Percentiles rank a stretch among this genome's conserved stretches.
Evolutionary conservation across 2,888 invertebrate genomes (phyloP).

Genomic region (Caenorhabditis angaria): DNA sequence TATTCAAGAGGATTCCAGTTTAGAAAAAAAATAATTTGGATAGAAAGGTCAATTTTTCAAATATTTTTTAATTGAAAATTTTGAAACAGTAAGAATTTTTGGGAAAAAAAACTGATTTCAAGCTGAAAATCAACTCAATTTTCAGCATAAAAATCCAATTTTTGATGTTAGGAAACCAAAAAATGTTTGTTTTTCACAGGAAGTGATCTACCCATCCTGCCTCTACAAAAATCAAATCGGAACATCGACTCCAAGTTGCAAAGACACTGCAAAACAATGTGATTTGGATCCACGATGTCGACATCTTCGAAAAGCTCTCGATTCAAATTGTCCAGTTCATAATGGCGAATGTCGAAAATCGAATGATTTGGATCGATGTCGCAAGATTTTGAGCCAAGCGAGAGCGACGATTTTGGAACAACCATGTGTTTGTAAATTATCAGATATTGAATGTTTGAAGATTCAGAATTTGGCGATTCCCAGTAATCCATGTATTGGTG

Average conservation of each 20-base stretch:
- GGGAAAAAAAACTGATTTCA: too few relatives aligned
- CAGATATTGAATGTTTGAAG: slow-evolving; percentile 56
- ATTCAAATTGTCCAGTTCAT: slow-evolving; percentile 40
- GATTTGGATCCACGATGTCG: slow-evolving; percentile 55
- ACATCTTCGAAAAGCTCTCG: slow-evolving; percentile 30
- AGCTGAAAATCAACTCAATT: too few relatives aligned
- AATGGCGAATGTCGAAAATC: slow-evolving; percentile 43
- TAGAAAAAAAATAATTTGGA: too few relatives aligned
- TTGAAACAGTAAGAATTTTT: too few relatives aligned
- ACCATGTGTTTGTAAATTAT: slow-evolving; percentile 62
- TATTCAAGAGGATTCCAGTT: too few relatives aligned
- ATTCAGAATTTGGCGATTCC: slow-evolving; percentile 63
- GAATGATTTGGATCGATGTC: background rate
- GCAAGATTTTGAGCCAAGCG: slow-evolving; percentile 9
- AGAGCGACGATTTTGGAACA: slow-evolving; percentile 66
- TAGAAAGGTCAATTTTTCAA: too few relatives aligned
- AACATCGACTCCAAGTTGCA: slow-evolving; percentile 48
- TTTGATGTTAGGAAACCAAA: too few relatives aligned
- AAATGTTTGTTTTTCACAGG: slow-evolving; percentile 56
- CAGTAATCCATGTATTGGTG: slow-evolving; percentile 66
- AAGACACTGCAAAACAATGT: slow-evolving; percentile 54
- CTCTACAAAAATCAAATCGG: slow-evolving; percentile 47
- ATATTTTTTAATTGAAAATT: too few relatives aligned
- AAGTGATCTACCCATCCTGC: slow-evolving; percentile 65
- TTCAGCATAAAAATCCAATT: too few relatives aligned